Evolutionary conservation across 2,888 invertebrate genomes (phyloP).

Genomic region (Amphipoea lucens): DNA sequence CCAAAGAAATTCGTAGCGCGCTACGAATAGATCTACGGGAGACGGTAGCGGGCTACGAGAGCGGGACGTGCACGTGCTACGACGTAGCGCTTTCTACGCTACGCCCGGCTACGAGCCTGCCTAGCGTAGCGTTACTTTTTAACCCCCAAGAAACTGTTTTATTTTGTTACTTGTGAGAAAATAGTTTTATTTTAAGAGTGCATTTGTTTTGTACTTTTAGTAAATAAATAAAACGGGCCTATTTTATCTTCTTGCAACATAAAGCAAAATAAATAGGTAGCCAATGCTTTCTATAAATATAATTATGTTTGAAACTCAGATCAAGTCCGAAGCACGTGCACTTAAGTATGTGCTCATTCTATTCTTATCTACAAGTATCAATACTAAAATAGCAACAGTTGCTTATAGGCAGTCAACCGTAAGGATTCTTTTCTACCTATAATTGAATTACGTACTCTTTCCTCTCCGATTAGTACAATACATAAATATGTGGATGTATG

Average conservation of each 20-base stretch:
- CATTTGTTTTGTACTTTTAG: too few relatives aligned
- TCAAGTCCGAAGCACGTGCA: constrained; percentile 3
- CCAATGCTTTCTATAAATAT: constrained; percentile 15
- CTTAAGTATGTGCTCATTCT: constrained; percentile 9
- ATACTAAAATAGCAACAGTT: constrained; percentile 35
- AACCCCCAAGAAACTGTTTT: neutral
- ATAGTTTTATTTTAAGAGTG: neutral
- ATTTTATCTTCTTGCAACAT: neutral
- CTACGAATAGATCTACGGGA: constrained; percentile 52
- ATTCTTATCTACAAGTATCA: constrained; percentile 23
- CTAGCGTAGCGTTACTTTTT: constrained; percentile 26
- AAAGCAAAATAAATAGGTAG: neutral
- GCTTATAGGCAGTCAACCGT: constrained; percentile 24
- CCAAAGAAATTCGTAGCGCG: constrained; percentile 40
- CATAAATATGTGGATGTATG: neutral
- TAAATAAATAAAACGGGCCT: neutral
- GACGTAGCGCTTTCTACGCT: constrained; percentile 72
- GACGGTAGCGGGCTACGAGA: constrained; percentile 57
- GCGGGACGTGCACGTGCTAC: constrained; percentile 66
- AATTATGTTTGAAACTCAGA: neutral
- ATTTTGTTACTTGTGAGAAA: neutral
- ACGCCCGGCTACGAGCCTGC: constrained; percentile 43
- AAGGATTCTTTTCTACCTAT: constrained; percentile 33
- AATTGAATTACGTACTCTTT: constrained; percentile 37
- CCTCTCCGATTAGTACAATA: neutral